Conservation (phyloP, 2,888 invertebrate genomes). For the Diploptera punctata region DNA sequence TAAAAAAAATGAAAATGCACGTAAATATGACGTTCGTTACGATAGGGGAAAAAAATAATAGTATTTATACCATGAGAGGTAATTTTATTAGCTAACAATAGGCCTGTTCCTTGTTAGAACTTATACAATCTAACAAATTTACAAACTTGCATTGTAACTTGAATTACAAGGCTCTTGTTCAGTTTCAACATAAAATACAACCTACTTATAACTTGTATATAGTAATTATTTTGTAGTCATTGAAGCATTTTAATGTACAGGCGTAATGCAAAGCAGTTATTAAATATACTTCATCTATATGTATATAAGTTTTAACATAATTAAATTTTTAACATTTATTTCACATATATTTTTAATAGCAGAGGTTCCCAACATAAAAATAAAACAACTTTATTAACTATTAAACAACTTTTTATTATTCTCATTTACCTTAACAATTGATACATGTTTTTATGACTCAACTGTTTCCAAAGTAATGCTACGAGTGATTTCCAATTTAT, state of each 20-base stretch:
- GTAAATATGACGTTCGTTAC: too few species aligned
- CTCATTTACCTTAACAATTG: not conserved
- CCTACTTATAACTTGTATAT: not conserved
- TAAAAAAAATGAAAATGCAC: too few species aligned
- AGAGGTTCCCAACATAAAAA: not conserved
- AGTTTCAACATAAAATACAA: too few species aligned
- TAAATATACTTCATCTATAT: not conserved
- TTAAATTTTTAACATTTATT: not conserved
- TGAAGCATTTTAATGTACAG: not conserved
- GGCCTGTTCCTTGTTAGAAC: slow-evolving; percentile 20
- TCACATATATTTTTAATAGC: not conserved
- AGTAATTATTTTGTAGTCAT: not conserved
- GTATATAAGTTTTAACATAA: not conserved
- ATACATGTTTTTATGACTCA: too few species aligned
- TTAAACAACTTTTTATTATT: not conserved
- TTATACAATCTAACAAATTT: slow-evolving; percentile 23
- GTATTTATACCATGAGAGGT: not conserved
- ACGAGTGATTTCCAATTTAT: too few species aligned
- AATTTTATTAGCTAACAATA: slow-evolving; percentile 26
- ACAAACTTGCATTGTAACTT: slow-evolving; percentile 7
- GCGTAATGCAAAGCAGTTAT: not conserved
- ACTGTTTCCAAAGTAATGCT: too few species aligned
- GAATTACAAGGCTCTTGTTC: too few species aligned
- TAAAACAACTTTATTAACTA: not conserved
- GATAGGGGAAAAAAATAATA: too few species aligned